Conservation (phyloP, 2,113 vertebrate genomes). For the Alligator mississippiensis region DNA sequence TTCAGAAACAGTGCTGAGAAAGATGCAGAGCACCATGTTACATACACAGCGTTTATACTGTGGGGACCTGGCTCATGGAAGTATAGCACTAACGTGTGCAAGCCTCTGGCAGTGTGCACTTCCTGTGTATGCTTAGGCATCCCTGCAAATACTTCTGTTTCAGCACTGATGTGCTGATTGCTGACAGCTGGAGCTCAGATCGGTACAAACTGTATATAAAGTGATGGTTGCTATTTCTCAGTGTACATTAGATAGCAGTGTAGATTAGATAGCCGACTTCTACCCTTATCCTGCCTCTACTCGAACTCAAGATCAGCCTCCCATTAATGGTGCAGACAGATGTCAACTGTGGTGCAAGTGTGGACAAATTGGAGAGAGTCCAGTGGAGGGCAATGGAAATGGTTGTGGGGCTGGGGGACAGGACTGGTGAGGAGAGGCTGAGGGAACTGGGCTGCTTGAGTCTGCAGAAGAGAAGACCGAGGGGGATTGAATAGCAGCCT, state of each 20-base stretch:
- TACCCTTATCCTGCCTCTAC: fast-evolving
- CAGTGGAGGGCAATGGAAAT: too few species aligned
- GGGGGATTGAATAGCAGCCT: too few species aligned
- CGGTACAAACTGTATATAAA: fast-evolving
- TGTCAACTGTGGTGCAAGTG: too few species aligned
- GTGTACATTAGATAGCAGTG: not conserved
- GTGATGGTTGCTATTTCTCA: not conserved
- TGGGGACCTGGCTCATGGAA: not conserved
- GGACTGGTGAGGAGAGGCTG: too few species aligned
- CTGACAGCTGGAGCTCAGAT: not conserved
- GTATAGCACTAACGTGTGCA: not conserved
- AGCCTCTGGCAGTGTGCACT: fast-evolving
- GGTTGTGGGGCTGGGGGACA: too few species aligned
- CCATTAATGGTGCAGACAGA: too few species aligned
- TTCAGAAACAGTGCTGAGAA: not conserved
- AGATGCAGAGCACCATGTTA: fast-evolving
- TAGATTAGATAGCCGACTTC: not conserved
- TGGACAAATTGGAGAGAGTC: too few species aligned
- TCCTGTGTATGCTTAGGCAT: fast-evolving
- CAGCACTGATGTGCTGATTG: not conserved
- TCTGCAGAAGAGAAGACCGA: too few species aligned
- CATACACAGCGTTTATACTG: not conserved
- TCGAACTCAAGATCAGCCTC: fast-evolving
- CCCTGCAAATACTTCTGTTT: not conserved
- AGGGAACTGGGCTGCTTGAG: too few species aligned